These are phyloP conservation scores for Numenius phaeopus DNA, from an alignment of 2,797 vertebrate species.

Conservation along the genomic window DNA sequence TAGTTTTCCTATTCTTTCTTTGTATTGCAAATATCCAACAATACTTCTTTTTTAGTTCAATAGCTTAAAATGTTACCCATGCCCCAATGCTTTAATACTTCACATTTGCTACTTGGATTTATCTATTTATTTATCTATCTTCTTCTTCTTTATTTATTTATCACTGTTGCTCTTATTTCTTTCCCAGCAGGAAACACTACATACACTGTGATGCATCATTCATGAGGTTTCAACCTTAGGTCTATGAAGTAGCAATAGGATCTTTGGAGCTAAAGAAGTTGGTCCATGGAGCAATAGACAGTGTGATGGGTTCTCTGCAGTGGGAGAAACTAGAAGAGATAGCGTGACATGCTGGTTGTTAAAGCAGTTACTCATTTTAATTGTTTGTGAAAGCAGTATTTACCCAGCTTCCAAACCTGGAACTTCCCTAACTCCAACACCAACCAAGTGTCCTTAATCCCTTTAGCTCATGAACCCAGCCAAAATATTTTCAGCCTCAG, in stretches of 20 bases:
- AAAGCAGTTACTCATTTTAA: fast-evolving
- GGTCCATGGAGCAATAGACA: not conserved
- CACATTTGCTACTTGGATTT: not conserved
- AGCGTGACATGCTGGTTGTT: not conserved
- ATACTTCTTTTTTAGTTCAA: not conserved
- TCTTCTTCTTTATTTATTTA: not conserved
- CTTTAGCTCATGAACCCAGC: not conserved
- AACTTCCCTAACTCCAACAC: not conserved
- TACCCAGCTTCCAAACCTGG: not conserved
- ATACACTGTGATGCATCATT: not conserved
- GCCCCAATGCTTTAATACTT: not conserved
- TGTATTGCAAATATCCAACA: not conserved
- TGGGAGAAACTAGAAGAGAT: not conserved
- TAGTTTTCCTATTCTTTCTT: not conserved
- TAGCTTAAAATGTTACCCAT: not conserved
- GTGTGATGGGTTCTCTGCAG: not conserved
- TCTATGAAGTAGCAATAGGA: not conserved
- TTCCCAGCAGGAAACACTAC: not conserved
- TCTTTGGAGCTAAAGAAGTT: not conserved
- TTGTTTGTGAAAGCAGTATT: not conserved
- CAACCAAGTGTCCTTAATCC: fast-evolving
- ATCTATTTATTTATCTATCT: not conserved
- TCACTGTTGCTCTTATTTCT: not conserved
- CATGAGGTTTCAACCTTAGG: not conserved
- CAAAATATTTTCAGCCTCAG: not conserved